A percentile compares a stretch with the other conserved stretches of the same genome.
Conservation (phyloP, 2,797 vertebrate genomes). For the Bovichtus variegatus region DNA sequence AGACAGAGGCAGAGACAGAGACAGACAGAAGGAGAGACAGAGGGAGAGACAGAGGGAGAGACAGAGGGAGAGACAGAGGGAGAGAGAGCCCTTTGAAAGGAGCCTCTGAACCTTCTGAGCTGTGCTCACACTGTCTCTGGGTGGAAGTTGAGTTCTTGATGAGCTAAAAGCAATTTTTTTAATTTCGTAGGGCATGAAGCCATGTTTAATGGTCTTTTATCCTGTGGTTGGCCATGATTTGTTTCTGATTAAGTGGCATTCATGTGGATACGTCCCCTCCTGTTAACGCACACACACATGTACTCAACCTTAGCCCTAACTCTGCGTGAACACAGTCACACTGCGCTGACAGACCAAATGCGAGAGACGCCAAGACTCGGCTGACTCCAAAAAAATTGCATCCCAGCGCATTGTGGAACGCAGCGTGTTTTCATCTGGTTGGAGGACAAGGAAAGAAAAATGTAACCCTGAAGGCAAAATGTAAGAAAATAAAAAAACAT, state of each 20-base stretch:
- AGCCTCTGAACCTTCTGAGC: slow-evolving; percentile 52
- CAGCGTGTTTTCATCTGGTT: slow-evolving; percentile 45
- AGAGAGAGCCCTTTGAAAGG: slow-evolving; percentile 52
- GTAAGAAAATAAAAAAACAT: slow-evolving; percentile 3
- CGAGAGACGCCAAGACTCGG: slow-evolving; percentile 42
- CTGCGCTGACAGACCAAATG: slow-evolving; percentile 51
- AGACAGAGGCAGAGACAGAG: too few species aligned
- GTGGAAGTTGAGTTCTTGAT: slow-evolving; percentile 59
- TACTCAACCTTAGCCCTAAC: slow-evolving; percentile 13
- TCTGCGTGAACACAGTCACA: slow-evolving; percentile 37
- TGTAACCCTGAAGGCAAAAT: slow-evolving; percentile 40
- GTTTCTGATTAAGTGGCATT: slow-evolving; percentile 76
- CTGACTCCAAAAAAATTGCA: slow-evolving; percentile 48
- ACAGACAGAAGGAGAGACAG: too few species aligned
- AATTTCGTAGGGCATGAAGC: slow-evolving; percentile 54
- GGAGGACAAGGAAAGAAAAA: slow-evolving; percentile 47
- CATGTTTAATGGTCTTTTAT: slow-evolving; percentile 75
- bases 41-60: too few species aligned
- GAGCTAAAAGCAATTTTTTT: slow-evolving; percentile 61
- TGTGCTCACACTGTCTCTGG: slow-evolving; percentile 47
- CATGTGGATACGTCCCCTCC: slow-evolving; percentile 46
- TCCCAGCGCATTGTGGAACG: slow-evolving; percentile 25
- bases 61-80: too few species aligned
- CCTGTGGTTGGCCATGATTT: slow-evolving; percentile 69
- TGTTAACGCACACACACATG: slow-evolving; percentile 20